Base-by-base conservation (phyloP, 2,888 invertebrate species). In the Diogma glabrata region DNA sequence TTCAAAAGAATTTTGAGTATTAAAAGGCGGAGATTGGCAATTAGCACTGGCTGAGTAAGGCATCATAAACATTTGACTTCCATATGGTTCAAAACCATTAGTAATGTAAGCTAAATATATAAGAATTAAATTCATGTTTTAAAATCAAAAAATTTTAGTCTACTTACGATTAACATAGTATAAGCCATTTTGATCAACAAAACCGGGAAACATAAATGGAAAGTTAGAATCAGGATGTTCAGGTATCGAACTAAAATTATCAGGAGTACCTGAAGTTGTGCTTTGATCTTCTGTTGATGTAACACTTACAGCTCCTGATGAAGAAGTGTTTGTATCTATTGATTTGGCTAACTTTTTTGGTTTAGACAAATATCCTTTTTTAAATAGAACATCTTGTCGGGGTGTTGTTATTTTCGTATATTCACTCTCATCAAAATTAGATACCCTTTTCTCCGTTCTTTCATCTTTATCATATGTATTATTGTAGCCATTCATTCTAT, bases 361-460 rank as follows among this genome's bases (percentile, higher is more conserved):
- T 59, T 74, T 75, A 59, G 75, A 75, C 57, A 81, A 67, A 66
- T 81, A 81, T 55, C 81, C 79, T 66, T 81, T 81, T 66, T 81
- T 81, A 67, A 82, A 81, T 58, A 82, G 70, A 56, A 82, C 77
- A 64, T 82, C 82, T 67, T 81, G 81, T 57, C 82, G 70, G 23
- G 82, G 82, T 36, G 82, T 81, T 51, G 80, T 80, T 61, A 82
- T 81, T 63, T 77, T 74, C 60, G 81, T 81, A 66, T 82, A 82
- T 68, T 81, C 81, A 64, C 45, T 46, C 14, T 47, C 43, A 20
- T 52, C 50, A 38, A 33, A 49, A 36, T 24, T 24, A 28, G 47
- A 47, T 26, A 28, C 47, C 16, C 28, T 47, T 19, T 47, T 47
- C 16, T 47, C 46, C 22, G 26, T 6, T n/a, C 19, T 19, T 10